phyloP scores from a whole-genome alignment of 1,140 invertebrate species.

The Monochamus saltuarius region DNA sequence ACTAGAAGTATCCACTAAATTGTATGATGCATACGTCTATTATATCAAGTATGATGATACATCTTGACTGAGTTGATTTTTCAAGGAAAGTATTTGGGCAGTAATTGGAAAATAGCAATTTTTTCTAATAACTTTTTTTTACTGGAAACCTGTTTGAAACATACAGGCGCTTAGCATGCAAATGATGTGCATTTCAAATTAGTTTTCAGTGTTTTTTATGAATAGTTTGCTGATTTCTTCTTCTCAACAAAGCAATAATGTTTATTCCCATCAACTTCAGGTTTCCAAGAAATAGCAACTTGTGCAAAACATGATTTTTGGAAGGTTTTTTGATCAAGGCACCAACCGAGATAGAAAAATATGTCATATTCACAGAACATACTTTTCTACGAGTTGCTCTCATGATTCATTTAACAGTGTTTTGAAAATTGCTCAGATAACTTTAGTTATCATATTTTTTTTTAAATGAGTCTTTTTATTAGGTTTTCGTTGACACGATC shows the following conservation, averaged over 20 bases:
- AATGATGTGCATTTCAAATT: neutral
- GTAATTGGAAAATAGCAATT: no score
- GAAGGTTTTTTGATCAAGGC: neutral
- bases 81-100: no score
- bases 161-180: neutral
- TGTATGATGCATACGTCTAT: no score
- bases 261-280: neutral
- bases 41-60: no score
- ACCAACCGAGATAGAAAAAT: neutral
- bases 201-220: neutral
- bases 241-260: neutral
- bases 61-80: no score
- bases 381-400: neutral
- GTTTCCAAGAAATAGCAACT: neutral
- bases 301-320: neutral
- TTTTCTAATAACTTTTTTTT: no score
- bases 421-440: neutral
- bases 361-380: neutral
- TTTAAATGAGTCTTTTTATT: no score
- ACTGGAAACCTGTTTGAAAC: neutral
- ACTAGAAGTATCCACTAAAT: no score
- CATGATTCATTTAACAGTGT: neutral
- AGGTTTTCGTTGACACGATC: no score
- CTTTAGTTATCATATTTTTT: neutral
- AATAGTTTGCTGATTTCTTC: neutral